phyloP scores from a whole-genome alignment of 2,113 vertebrate species.

The Platichthys stellatus region DNA sequence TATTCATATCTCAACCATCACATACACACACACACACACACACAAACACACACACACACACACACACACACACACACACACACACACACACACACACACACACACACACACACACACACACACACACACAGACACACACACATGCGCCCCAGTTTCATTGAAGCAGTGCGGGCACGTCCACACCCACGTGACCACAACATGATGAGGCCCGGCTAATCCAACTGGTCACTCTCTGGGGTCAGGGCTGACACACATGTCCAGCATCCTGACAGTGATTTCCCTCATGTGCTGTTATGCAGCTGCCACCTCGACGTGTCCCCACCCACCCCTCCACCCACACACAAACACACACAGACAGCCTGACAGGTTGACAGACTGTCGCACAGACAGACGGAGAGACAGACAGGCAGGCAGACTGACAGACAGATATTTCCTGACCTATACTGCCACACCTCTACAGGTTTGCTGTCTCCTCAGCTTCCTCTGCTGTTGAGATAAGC shows the following conservation, averaged over 20 bases:
- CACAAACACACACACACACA: constrained; percentile 12
- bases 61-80: constrained; percentile 4
- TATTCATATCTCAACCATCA: constrained; percentile 7
- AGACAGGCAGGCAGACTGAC: constrained; percentile 3
- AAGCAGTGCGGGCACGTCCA: constrained; percentile 17
- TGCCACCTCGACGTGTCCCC: constrained; percentile 42
- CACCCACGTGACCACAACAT: constrained; percentile 29
- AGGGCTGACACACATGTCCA: constrained; percentile 63
- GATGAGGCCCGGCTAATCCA: constrained; percentile 57
- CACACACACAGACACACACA: constrained; percentile 17
- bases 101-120: background rate
- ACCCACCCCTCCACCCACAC: constrained; percentile 12
- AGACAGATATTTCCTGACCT: constrained; percentile 21
- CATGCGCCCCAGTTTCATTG: background rate
- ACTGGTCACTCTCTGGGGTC: constrained; percentile 66
- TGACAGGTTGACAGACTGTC: constrained; percentile 15
- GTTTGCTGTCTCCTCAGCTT: constrained; percentile 23
- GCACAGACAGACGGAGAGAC: constrained; percentile 3
- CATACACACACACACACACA: constrained; percentile 13
- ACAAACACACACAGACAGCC: constrained; percentile 23
- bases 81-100: constrained; percentile 10
- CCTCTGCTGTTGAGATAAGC: constrained; percentile 14
- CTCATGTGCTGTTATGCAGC: constrained; percentile 60
- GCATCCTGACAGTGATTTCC: constrained; percentile 72
- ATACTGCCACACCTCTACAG: constrained; percentile 10